These are phyloP conservation scores for Hesperia comma DNA, from an alignment of 2,888 invertebrate genomes.

Conservation along the genomic window DNA sequence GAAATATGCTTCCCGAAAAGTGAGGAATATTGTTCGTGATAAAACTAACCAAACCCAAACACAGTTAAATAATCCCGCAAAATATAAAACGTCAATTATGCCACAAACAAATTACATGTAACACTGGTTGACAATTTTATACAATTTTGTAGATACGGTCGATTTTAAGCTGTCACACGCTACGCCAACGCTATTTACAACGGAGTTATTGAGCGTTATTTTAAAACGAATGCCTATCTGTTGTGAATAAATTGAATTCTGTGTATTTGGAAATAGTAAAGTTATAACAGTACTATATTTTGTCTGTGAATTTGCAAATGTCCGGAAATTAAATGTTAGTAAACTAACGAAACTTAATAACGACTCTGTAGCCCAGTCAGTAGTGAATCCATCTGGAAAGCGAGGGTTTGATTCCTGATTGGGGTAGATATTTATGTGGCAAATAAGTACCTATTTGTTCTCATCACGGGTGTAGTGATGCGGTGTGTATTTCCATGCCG, in stretches of 20 bases:
- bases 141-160: neutral
- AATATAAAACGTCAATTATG: constrained; percentile 9
- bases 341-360: no score
- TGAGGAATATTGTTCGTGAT: no score
- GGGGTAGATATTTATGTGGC: no score
- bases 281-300: neutral
- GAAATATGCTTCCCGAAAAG: no score
- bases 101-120: neutral
- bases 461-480: no score
- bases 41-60: neutral
- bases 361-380: no score
- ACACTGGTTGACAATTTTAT: neutral
- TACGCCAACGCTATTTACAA: neutral
- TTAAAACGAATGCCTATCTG: constrained; percentile 3
- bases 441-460: no score
- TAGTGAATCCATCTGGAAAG: no score
- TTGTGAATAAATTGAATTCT: constrained; percentile 5
- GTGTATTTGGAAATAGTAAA: constrained; percentile 2
- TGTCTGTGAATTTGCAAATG: no score
- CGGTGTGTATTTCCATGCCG: no score
- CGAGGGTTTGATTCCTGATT: no score
- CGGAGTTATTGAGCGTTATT: neutral
- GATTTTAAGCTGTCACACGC: neutral
- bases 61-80: neutral
- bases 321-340: no score